Evolutionary conservation across 2,888 invertebrate genomes (phyloP).

Genomic region (Cinara cedri): DNA sequence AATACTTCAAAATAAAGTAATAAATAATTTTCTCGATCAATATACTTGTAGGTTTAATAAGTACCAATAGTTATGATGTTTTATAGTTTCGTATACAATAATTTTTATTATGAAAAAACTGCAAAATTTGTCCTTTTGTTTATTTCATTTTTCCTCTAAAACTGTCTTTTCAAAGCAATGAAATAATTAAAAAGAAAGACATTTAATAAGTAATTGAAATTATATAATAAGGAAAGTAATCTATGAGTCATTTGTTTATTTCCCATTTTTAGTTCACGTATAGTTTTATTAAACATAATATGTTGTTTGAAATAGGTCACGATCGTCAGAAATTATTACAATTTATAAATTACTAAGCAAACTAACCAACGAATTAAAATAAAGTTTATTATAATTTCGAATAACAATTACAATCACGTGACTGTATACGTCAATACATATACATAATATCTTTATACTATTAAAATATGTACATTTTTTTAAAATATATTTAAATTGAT

Average conservation of each 20-base stretch:
- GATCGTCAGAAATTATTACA: background rate
- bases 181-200: no score
- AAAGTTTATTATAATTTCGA: background rate
- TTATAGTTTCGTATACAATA: no score
- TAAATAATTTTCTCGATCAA: no score
- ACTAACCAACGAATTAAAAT: background rate
- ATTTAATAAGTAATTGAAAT: background rate
- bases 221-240: slow-evolving; percentile 9
- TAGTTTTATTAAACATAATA: background rate
- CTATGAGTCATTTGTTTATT: slow-evolving; percentile 19
- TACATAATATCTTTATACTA: background rate
- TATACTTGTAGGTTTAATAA: no score
- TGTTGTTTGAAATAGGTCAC: slow-evolving; percentile 8
- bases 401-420: background rate
- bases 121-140: no score
- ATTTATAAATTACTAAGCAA: no score
- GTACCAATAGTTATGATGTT: no score
- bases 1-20: no score
- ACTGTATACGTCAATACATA: background rate
- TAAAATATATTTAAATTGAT: background rate
- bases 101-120: no score
- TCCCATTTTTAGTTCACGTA: background rate
- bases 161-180: no score
- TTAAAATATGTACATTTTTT: background rate
- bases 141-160: no score